A percentile compares a stretch with the other conserved stretches of the same genome.
Conservation (phyloP, 2,888 invertebrate species). For the Electrophaes corylata region DNA sequence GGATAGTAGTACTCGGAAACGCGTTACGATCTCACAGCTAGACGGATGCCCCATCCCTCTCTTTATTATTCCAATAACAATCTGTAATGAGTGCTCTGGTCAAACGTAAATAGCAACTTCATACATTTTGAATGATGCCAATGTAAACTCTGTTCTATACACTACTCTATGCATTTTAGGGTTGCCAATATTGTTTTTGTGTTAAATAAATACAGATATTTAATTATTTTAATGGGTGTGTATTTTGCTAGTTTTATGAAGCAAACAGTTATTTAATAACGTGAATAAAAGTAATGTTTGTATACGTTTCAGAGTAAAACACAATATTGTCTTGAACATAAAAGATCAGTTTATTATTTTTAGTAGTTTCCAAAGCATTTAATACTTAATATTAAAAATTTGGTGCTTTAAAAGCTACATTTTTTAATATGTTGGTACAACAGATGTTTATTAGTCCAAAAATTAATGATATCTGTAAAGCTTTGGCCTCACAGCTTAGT, state of each 20-base stretch:
- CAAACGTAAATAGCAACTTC: conserved; percentile 83
- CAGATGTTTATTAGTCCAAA: too few species aligned
- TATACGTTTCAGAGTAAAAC: background rate
- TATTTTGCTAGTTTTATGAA: background rate
- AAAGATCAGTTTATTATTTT: background rate
- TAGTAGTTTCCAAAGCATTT: background rate
- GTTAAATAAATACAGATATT: background rate
- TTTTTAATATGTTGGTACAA: background rate
- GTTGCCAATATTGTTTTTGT: conserved; percentile 45
- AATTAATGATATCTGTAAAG: too few species aligned
- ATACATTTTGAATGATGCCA: conserved; percentile 82
- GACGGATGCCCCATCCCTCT: conserved; percentile 75
- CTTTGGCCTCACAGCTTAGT: too few species aligned
- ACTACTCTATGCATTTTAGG: conserved; percentile 68
- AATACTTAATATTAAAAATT: too few species aligned
- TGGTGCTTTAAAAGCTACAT: background rate
- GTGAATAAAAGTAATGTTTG: background rate
- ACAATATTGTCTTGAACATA: background rate
- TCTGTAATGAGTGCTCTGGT: conserved; percentile 83
- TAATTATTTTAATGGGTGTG: background rate
- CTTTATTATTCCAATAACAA: conserved; percentile 85
- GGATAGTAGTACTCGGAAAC: conserved; percentile 70
- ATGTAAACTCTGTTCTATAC: conserved; percentile 77
- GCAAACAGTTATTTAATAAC: background rate
- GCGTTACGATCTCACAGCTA: conserved; percentile 71